Evolutionary conservation across 2,888 invertebrate genomes (phyloP).

Genomic region (Poecilobothrus nobilitatus): DNA sequence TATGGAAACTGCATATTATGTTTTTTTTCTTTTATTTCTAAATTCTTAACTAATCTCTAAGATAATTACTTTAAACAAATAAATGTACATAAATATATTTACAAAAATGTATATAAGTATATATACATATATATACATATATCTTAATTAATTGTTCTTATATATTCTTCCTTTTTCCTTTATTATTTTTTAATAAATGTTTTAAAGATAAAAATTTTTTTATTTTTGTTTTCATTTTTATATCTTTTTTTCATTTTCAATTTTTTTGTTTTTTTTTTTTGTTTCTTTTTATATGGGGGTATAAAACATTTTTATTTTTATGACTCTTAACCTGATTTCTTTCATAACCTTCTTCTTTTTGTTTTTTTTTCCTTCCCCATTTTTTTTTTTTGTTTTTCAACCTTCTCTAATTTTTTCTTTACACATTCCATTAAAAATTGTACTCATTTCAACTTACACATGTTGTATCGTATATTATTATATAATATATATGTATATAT

Average conservation of each 20-base stretch:
- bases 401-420: no score
- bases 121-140: neutral
- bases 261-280: neutral
- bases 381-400: no score
- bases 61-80: neutral
- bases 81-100: neutral
- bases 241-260: no score
- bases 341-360: neutral
- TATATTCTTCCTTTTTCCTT: neutral
- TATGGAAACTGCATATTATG: no score
- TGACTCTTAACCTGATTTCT: slow-evolving; percentile 5
- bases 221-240: neutral
- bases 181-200: neutral
- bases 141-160: neutral
- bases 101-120: neutral
- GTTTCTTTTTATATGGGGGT: neutral
- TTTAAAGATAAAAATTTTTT: neutral
- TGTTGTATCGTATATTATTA: no score
- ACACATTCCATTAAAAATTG: no score
- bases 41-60: no score
- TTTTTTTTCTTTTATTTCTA: no score
- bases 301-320: neutral
- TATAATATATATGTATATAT: no score
- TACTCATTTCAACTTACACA: no score
- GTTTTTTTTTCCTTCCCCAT: neutral